Base-by-base conservation (phyloP, 1,140 invertebrate genomes). In the Monochamus saltuarius region DNA sequence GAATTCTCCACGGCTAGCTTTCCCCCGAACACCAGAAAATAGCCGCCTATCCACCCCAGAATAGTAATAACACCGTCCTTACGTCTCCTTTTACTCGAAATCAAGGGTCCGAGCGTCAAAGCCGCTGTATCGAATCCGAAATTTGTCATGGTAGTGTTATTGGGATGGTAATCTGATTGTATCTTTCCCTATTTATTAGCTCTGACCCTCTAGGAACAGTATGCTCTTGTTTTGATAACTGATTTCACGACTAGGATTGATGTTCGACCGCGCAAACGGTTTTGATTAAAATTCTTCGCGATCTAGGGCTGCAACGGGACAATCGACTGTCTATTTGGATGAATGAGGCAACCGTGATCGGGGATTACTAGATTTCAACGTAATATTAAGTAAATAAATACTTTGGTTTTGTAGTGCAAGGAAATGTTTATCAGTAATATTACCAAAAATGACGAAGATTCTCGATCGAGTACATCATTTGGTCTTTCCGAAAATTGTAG, bases 131-230 rank as follows among this genome's bases (percentile, higher is more conserved):
- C 45, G 19, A 47, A 47, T 47, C 13, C 45, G 19, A 47, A 4
- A 47, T 47, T 47, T 47, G 45, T 47, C 17, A 47, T 47, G 45
- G 45, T 47, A 13, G 13, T 47, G 45, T 47, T 47, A 47, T 47
- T 47, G 45, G 45, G 13, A 47, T 47, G 45, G 19, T 47, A 47
- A 47, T 47, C 45, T 47, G 45, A 47, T 47, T 47, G 45, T 47
- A 47, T 47, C 45, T 47, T 47, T 16, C 19, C 19, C 45, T 22
- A 47, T 14, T 47, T 47, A 47, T 47, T 14, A 19, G 19, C 13
- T 14, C 2, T 47, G 45, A 47, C 45, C 45, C 45, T 47, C 45
- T 6, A 6, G 22, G 45, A 11, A 11, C 45, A 22, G n/a, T 19
- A 19, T n/a, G 13, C 45, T 19, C 19, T 22, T 47, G 19, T 47